Conservation (phyloP, 2,888 invertebrate species). For the Fabriciana adippe region DNA sequence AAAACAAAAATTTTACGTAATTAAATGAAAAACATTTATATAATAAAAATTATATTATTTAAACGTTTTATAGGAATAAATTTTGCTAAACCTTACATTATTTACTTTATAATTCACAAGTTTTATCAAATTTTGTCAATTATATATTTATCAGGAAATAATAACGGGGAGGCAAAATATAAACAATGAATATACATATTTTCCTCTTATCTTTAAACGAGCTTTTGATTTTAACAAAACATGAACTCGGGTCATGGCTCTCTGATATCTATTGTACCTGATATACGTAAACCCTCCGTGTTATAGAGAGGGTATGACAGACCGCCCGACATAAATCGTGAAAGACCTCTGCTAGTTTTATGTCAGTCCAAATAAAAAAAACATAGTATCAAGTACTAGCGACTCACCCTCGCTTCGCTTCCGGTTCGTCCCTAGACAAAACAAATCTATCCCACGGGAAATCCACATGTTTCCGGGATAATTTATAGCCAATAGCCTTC, state of each 20-base stretch:
- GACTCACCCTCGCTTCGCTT: no score
- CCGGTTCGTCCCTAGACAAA: no score
- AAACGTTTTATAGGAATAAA: no score
- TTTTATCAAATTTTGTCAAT: conserved; percentile 7
- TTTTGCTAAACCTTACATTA: no score
- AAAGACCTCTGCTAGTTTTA: conserved; percentile 52
- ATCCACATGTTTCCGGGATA: no score
- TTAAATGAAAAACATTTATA: background rate
- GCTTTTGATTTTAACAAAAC: background rate
- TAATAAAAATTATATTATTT: no score
- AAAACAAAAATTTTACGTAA: background rate
- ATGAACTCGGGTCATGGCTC: background rate
- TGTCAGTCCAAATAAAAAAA: conserved; percentile 76
- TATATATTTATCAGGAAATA: background rate
- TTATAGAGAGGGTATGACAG: no score
- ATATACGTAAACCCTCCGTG: no score
- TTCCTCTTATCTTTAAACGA: background rate
- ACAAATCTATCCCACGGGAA: no score
- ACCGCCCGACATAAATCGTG: no score
- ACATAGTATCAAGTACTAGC: conserved; percentile 31
- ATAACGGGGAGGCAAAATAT: background rate
- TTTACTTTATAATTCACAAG: background rate
- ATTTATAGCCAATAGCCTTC: no score
- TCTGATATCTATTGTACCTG: conserved; percentile 41
- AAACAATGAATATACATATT: background rate